Evolutionary conservation across 2,113 vertebrate species (phyloP), one percentile per base, ranked within the genome.

Genomic region (Ciconia boyciana): DNA sequence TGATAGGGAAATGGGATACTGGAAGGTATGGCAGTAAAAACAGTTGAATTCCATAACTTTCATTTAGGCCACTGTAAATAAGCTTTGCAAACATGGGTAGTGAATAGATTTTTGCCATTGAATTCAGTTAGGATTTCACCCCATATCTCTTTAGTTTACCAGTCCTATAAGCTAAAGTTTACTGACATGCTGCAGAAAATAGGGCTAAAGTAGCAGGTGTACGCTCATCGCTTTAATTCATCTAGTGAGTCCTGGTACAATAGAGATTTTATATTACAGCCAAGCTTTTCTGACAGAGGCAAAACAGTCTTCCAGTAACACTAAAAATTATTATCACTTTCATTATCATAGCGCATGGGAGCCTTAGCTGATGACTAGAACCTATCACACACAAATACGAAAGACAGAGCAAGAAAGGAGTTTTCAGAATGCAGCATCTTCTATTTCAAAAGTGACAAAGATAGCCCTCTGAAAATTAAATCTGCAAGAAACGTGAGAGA

Each of bases 361-460:
- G 92, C 41, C 39, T 80, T 80, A 36, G 8, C 64, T 96, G 83
- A 66, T 62, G 78, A 69, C 54, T 89, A 55, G 62, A 95, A 80
- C 54, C 58, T 66, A 58, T 83, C 90, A 71, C 31, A 91, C 87
- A 43, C 24, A 75, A 75, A 81, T 88, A 71, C 1, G 16, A 55
- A 90, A 88, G 75, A 54, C 71, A 83, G 58, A 80, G 52, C 39
- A 87, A 93, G 57, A 83, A 92, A 86, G 48, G 60, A 75, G 52
- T 83, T 88, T 89, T 92, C 82, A 81, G 80, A 95, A 89, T n/a
- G 58, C 78, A 78, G 46, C 49, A 31, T 93, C 75, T 90, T 94
- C 79, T 90, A 8, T 84, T 93, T 95, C 92, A 75, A n/a, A 94
- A 92, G 83, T 79, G 87, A 78, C 89, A 92, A 46, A 83, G 93